Evolutionary conservation across 1,140 invertebrate species (phyloP).

Genomic region (Adoxophyes honmai): DNA sequence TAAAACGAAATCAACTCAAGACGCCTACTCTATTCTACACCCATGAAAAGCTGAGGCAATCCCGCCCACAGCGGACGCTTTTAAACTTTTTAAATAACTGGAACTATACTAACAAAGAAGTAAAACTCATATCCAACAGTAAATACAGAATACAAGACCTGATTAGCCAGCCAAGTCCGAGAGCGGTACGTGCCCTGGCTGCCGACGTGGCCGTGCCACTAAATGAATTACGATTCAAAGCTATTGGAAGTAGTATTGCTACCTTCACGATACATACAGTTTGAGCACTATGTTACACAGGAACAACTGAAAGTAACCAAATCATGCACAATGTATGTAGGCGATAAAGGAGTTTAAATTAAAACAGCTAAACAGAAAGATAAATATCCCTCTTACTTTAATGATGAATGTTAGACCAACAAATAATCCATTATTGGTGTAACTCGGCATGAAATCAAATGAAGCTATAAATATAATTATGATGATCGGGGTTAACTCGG

Average conservation of each 20-base stretch:
- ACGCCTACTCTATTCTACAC: too few relatives aligned
- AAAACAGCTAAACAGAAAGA: too few relatives aligned
- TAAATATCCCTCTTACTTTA: too few relatives aligned
- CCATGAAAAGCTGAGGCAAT: not conserved
- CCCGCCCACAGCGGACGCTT: not conserved
- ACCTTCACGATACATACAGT: not conserved
- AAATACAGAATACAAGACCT: constrained; percentile 12
- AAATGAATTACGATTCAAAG: constrained; percentile 14
- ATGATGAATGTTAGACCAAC: not conserved
- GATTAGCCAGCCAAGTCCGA: not conserved
- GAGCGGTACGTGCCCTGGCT: constrained; percentile 11
- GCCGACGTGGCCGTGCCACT: not conserved
- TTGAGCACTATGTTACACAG: constrained; percentile 2
- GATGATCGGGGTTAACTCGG: not conserved
- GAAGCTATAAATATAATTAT: constrained; percentile 11
- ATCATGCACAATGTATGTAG: too few relatives aligned
- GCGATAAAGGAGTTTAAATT: too few relatives aligned
- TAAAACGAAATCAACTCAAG: too few relatives aligned
- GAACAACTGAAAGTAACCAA: too few relatives aligned
- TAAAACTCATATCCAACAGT: constrained; percentile 11
- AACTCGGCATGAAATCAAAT: not conserved
- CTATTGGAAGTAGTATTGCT: constrained; percentile 4
- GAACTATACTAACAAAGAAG: constrained; percentile 6
- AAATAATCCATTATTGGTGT: not conserved
- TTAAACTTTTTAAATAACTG: not conserved